Evolutionary conservation across 2,797 vertebrate species (phyloP), one percentile per base, ranked within the genome.

Genomic region (Galago senegalensis): DNA sequence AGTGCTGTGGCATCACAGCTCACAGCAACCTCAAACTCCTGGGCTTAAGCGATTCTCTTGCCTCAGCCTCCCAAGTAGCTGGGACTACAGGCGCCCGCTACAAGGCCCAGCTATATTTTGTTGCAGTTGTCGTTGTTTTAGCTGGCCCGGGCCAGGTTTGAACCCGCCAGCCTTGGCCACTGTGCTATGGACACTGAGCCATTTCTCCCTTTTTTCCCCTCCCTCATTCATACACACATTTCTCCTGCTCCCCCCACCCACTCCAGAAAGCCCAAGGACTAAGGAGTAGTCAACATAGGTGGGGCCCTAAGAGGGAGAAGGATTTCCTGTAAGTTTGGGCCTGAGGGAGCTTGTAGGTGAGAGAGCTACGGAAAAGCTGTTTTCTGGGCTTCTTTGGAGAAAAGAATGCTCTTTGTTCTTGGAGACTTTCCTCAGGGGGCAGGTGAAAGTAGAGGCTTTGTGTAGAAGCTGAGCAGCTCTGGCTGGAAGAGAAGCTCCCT

Each of bases 341-440:
- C 63, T 65, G 70, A 89, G 9, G 75, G 76, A 95, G 20, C 40
- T 77, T 87, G 81, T 37, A 83, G 56, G 75, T 77, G 23, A 80
- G 60, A 93, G 29, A 58, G 49, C n/a, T 90, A 61, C 0, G 4
- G 80, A 65, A 91, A 95, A 87, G 31, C 63, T 88, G 14, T 88
- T 94, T 95, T 95, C 76, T 88, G 73, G 27, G 72, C 61, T 90
- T 92, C 72, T 93, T 95, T 82, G 29, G 63, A 94, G 60, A 73
- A 89, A 89, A 93, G 12, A 87, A 61, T 65, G 58, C 21, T 79
- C 46, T 58, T 84, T 89, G 56, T 96, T 81, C 46, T 86, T 70
- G 70, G 84, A 93, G 72, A 75, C 3, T 53, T 92, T 81, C n/a
- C 46, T 43, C 29, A 23, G 34, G 21, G 70, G 81, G 31, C 65